A percentile compares a stretch with the other conserved stretches of the same genome.
Evolutionary conservation across 2,113 vertebrate species (phyloP).

Genomic region (Stictonetta naevosa): DNA sequence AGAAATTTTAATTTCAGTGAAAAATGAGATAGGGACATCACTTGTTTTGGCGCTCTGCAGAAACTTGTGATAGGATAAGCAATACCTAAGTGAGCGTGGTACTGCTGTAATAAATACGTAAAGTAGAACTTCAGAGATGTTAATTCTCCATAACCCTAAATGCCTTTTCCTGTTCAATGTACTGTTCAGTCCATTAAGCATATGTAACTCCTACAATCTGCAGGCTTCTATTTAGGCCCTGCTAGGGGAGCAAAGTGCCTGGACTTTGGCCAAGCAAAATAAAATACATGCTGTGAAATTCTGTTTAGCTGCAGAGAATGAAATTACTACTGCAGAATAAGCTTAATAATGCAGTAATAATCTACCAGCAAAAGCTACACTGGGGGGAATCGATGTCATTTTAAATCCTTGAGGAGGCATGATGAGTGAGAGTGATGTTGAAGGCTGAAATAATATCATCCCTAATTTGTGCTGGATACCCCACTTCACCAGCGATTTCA

Average conservation of each 20-base stretch:
- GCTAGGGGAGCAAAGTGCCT: neutral
- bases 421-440: neutral
- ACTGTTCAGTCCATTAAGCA: neutral
- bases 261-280: constrained; percentile 17
- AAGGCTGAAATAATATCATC: neutral
- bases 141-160: neutral
- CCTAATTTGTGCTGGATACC: neutral
- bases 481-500: neutral
- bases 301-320: neutral
- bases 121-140: neutral
- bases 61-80: neutral
- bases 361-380: neutral
- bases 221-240: neutral
- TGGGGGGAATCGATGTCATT: neutral
- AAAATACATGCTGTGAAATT: constrained; percentile 4
- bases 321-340: neutral
- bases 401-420: neutral
- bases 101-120: neutral
- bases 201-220: neutral
- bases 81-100: neutral
- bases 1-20: neutral
- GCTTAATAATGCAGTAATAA: neutral
- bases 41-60: neutral
- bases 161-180: neutral
- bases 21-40: neutral